A percentile compares a stretch with the other conserved stretches of the same genome.
These are phyloP conservation scores for Pollachius pollachius DNA, from an alignment of 2,113 vertebrate species.

Conservation along the genomic window DNA sequence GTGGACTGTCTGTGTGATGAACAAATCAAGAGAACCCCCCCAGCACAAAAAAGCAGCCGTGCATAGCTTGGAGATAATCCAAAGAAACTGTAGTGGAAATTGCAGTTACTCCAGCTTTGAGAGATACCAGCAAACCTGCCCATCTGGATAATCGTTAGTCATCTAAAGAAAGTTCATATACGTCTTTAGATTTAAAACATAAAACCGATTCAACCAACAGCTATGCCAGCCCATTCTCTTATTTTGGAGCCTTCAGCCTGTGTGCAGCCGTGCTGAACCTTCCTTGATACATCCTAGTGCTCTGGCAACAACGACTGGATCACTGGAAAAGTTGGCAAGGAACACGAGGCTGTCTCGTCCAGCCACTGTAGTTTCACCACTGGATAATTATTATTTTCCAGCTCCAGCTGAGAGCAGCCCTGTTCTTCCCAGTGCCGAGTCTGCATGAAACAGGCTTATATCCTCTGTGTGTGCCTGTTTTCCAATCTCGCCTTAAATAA, in stretches of 20 bases:
- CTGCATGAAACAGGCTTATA: not conserved
- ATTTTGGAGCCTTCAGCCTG: constrained; percentile 6
- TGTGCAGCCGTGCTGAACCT: constrained; percentile 32
- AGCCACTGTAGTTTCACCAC: constrained; percentile 16
- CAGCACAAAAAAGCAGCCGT: no score
- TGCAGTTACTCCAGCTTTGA: constrained; percentile 2
- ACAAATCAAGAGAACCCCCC: no score
- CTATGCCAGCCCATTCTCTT: not conserved
- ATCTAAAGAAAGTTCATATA: not conserved
- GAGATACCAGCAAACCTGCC: not conserved
- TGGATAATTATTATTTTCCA: constrained; percentile 4
- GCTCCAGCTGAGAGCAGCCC: constrained; percentile 12
- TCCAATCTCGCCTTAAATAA: no score
- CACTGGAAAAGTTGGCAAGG: not conserved
- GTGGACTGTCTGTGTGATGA: no score
- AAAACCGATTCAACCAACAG: not conserved
- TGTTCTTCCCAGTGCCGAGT: not conserved
- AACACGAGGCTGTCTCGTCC: constrained; percentile 15
- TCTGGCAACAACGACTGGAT: constrained; percentile 3
- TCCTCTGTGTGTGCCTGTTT: no score
- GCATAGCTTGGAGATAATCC: no score
- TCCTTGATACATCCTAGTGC: constrained; percentile 19
- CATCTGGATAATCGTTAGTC: no score
- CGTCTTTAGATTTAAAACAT: not conserved
- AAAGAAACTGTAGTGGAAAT: constrained; percentile 1